Evolutionary conservation across 2,797 vertebrate species (phyloP).

Genomic region (Thalassophryne amazonica): DNA sequence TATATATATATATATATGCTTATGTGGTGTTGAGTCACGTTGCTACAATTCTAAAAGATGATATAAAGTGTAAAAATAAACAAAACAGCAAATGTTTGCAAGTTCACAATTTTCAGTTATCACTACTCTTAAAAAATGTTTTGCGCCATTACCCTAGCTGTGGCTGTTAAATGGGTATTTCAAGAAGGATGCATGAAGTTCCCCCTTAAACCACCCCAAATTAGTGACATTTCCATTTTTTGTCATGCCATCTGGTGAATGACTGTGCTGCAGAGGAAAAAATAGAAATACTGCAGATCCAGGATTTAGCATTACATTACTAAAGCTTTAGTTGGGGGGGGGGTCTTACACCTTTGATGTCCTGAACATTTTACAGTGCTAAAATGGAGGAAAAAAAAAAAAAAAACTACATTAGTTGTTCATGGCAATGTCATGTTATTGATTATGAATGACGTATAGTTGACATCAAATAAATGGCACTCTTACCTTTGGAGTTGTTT

Average conservation of each 20-base stretch:
- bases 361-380: too few relatives aligned
- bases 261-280: not conserved
- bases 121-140: not conserved
- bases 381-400: too few relatives aligned
- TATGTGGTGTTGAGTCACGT: not conserved
- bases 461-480: conserved; percentile 26
- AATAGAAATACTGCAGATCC: not conserved
- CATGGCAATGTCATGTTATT: conserved; percentile 13
- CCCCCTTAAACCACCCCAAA: not conserved
- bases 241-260: not conserved
- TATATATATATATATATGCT: conserved; percentile 3
- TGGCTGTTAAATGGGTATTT: conserved; percentile 57
- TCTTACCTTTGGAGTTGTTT: not conserved
- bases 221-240: not conserved
- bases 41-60: not conserved
- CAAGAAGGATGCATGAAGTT: not conserved
- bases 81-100: not conserved
- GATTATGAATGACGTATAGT: conserved; percentile 17
- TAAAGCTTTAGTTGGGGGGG: too few relatives aligned
- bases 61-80: not conserved
- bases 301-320: too few relatives aligned
- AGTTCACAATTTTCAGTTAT: not conserved
- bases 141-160: conserved; percentile 41
- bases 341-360: too few relatives aligned
- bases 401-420: conserved; percentile 16